A percentile compares a stretch with the other conserved stretches of the same genome.
Conservation (phyloP, 2,113 vertebrate species). For the Rhinoptilus africanus region DNA sequence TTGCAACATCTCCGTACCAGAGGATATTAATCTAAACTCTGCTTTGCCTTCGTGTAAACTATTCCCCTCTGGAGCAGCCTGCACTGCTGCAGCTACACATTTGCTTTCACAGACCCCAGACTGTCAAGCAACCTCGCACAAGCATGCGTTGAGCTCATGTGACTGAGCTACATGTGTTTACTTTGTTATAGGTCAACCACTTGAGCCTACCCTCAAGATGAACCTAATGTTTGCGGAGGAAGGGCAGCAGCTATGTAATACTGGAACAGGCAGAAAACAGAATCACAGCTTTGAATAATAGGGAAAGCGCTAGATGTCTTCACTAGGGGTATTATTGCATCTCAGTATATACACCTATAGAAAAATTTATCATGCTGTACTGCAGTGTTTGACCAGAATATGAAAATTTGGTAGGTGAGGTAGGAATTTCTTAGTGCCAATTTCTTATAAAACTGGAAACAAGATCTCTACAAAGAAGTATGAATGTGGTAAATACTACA, state of each 20-base stretch:
- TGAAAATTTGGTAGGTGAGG: background rate
- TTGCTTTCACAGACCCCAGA: conserved; percentile 29
- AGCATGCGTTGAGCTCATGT: conserved; percentile 29
- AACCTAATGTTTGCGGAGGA: conserved; percentile 70
- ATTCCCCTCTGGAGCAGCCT: background rate
- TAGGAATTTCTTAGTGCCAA: background rate
- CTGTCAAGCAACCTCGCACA: conserved; percentile 50
- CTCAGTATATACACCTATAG: background rate
- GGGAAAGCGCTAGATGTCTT: background rate
- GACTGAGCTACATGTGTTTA: conserved; percentile 66
- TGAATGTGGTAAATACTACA: background rate
- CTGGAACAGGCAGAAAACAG: conserved; percentile 22
- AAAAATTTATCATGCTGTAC: background rate
- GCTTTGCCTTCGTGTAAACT: conserved; percentile 41
- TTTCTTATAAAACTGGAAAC: background rate
- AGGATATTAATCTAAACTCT: conserved; percentile 33
- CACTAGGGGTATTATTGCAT: background rate
- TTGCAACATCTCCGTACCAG: conserved; percentile 10
- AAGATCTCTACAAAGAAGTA: background rate
- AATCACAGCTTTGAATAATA: conserved; percentile 15
- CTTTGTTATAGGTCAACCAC: conserved; percentile 58
- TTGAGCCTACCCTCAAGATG: conserved; percentile 71
- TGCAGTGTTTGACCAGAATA: background rate
- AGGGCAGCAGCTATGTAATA: conserved; percentile 56
- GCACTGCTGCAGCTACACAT: conserved; percentile 13